Evolutionary conservation across 2,113 vertebrate species (phyloP).

Genomic region (Ancistrus triradiatus): DNA sequence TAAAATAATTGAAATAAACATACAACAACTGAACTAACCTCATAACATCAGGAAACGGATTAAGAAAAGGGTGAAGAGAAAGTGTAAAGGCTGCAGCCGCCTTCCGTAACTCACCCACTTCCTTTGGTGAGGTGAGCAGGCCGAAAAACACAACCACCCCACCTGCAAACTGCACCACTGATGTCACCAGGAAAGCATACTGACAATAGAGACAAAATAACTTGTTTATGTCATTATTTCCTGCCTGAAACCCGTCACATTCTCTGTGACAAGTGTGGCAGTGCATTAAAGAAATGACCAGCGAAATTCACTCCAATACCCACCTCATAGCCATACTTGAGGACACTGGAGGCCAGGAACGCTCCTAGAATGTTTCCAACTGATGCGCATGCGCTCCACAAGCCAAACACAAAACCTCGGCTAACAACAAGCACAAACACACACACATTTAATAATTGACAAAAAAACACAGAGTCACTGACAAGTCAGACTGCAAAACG

Average conservation of each 20-base stretch:
- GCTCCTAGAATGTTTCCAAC: slow-evolving; percentile 95
- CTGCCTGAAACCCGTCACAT: background rate
- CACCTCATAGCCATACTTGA: slow-evolving; percentile 94
- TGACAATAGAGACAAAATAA: slow-evolving; percentile 50
- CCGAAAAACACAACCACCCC: slow-evolving; percentile 93
- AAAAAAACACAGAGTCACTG: background rate
- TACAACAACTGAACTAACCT: no score
- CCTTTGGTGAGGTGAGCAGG: slow-evolving; percentile 86
- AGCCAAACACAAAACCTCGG: slow-evolving; percentile 89
- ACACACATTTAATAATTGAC: slow-evolving; percentile 1
- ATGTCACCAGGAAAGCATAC: slow-evolving; percentile 96
- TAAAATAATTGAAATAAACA: no score
- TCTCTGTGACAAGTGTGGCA: no score
- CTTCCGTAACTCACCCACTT: slow-evolving; percentile 80
- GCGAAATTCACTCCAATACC: slow-evolving; percentile 15
- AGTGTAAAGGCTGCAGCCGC: background rate
- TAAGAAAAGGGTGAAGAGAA: no score
- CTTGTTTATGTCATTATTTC: background rate
- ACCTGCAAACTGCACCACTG: slow-evolving; percentile 90
- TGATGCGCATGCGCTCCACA: slow-evolving; percentile 96
- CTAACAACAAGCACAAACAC: slow-evolving; percentile 56
- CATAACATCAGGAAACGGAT: no score
- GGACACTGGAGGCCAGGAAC: slow-evolving; percentile 87
- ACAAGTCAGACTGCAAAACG: background rate
- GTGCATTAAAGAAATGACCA: no score